phyloP scores from a whole-genome alignment of 1,140 invertebrate genomes.

The Habropoda laboriosa region DNA sequence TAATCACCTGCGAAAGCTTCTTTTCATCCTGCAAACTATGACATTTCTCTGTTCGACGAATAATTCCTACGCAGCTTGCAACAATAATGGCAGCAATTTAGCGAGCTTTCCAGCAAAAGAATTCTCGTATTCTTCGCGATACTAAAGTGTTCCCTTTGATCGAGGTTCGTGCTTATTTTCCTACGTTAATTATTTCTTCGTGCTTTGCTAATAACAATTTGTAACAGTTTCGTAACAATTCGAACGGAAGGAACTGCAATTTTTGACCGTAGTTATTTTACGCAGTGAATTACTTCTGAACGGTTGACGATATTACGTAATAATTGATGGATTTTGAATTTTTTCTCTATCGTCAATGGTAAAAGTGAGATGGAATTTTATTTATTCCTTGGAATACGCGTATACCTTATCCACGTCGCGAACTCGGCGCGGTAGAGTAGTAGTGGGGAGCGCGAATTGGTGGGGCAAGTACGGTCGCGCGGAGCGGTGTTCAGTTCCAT shows the following conservation, averaged over 20 bases:
- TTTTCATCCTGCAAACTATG: background rate
- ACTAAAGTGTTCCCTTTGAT: background rate
- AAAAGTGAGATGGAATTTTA: background rate
- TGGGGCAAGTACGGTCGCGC: conserved; percentile 41
- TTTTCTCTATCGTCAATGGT: background rate
- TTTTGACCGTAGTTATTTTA: background rate
- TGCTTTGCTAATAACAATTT: background rate
- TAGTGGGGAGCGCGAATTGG: conserved; percentile 51
- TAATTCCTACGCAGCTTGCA: background rate
- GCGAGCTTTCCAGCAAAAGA: background rate
- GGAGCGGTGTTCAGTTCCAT: conserved; percentile 70
- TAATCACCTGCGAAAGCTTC: background rate
- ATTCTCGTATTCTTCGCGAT: background rate
- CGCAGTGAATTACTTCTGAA: background rate
- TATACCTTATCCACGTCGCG: conserved; percentile 1
- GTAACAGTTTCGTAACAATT: background rate
- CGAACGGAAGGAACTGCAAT: background rate
- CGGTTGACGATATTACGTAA: too few species aligned
- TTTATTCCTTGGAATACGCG: background rate
- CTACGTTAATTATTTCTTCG: background rate
- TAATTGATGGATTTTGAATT: background rate
- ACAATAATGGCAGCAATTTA: background rate
- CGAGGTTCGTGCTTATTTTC: too few species aligned
- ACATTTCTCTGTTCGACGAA: background rate
- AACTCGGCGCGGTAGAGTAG: conserved; percentile 7